Percentiles rank a stretch among this genome's conserved stretches.
Evolutionary conservation across 2,888 invertebrate species (phyloP).

Genomic region (Drosophila flavopinicola): DNA sequence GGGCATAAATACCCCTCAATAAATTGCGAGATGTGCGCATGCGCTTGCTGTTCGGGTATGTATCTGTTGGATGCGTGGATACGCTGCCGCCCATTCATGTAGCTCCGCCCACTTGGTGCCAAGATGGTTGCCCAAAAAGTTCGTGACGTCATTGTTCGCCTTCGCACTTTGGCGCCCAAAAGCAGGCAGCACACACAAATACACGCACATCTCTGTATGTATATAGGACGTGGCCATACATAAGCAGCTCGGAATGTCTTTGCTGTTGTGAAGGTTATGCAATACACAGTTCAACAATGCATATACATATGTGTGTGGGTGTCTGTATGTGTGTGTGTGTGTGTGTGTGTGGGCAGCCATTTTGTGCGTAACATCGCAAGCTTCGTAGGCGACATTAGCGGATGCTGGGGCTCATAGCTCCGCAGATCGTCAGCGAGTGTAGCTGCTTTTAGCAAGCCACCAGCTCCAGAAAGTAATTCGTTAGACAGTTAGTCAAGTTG

Average conservation of each 20-base stretch:
- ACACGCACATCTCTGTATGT: slow-evolving; percentile 19
- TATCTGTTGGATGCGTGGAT: slow-evolving; percentile 60
- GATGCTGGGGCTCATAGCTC: slow-evolving; percentile 83
- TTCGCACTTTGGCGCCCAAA: slow-evolving; percentile 40
- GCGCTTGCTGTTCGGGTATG: slow-evolving; percentile 30
- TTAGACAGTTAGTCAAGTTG: slow-evolving; percentile 45
- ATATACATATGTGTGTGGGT: no score
- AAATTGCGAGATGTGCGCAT: slow-evolving; percentile 49
- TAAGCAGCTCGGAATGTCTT: slow-evolving; percentile 36
- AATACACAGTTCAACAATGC: slow-evolving; percentile 34
- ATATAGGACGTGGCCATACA: slow-evolving; percentile 30
- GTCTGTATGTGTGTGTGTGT: slow-evolving; percentile 23
- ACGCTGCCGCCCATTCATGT: slow-evolving; percentile 49
- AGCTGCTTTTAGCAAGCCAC: slow-evolving; percentile 76
- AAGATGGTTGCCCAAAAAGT: slow-evolving; percentile 71
- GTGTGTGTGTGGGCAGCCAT: slow-evolving; percentile 64
- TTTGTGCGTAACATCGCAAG: slow-evolving; percentile 64
- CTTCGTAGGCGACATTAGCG: slow-evolving; percentile 81
- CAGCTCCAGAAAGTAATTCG: slow-evolving; percentile 14
- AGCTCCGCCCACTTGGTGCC: slow-evolving; percentile 64
- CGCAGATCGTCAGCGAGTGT: slow-evolving; percentile 85
- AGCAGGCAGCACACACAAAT: slow-evolving; percentile 3
- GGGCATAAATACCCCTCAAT: neutral
- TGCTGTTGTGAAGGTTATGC: slow-evolving; percentile 74
- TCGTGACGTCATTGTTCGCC: slow-evolving; percentile 61